These are phyloP conservation scores for Siniperca knerii DNA, from an alignment of 2,113 vertebrate species.

Conservation along the genomic window DNA sequence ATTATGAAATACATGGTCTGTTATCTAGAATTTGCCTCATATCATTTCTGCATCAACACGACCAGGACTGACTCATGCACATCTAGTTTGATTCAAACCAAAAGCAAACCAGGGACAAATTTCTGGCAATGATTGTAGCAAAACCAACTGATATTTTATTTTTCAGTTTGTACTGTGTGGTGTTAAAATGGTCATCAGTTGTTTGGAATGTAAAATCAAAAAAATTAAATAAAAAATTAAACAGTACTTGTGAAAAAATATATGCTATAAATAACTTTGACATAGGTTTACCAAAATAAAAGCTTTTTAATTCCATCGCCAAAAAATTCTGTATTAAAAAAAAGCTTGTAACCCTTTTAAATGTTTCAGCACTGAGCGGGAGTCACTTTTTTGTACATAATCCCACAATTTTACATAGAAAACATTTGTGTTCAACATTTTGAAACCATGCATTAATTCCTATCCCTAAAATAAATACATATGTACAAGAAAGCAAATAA, in stretches of 20 bases:
- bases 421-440: conserved; percentile 21
- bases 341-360: neutral
- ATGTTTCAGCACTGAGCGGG: neutral
- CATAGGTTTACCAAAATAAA: conserved; percentile 23
- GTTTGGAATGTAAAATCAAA: neutral
- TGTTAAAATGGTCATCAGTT: neutral
- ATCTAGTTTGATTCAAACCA: neutral
- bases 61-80: neutral
- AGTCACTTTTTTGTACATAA: neutral
- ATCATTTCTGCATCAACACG: neutral
- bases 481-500: conserved; percentile 58
- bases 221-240: too few relatives aligned
- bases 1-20: too few relatives aligned
- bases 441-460: conserved; percentile 14
- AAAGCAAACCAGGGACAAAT: neutral
- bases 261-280: conserved; percentile 14
- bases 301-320: conserved; percentile 35
- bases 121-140: neutral
- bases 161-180: neutral
- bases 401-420: neutral
- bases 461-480: conserved; percentile 54
- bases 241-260: neutral
- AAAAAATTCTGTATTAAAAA: neutral
- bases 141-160: too few relatives aligned
- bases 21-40: neutral